Evolutionary conservation across 2,113 vertebrate species (phyloP), one percentile per base, ranked within the genome.

Genomic region (Leucosticte australis): DNA sequence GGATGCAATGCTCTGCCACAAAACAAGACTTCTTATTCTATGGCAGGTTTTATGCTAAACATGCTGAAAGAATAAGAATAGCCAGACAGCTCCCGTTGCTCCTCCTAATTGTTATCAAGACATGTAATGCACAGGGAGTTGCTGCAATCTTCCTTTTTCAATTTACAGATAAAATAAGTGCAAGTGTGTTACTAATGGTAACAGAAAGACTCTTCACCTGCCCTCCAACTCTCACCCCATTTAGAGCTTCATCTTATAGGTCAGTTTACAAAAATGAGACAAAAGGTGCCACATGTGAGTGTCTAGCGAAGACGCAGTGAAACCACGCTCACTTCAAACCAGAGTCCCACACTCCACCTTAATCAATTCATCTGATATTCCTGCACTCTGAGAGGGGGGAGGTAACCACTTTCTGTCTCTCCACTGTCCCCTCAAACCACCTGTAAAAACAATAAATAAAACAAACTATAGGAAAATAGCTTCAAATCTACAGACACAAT

Each of bases 181-280:
- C 69, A 88, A 83, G 53, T 2, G 0, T 94, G 95, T 94, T 93
- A 95, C 94, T 93, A 94, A 95, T 83, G 89, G 94, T 94, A 95
- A 95, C 94, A 92, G 91, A 92, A 92, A 95, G 82, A 74, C 55
- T 90, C 55, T 92, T 93, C 90, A 92, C 73, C 86, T 96, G 86
- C 89, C 95, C 83, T 95, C 86, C 80, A 96, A 91, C 77, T 95
- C 70, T 94, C 87, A 91, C 82, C 93, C 71, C 60, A 44, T 90
- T 88, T 94, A 74, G 52, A 41, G 67, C 55, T 86, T 77, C 82
- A 44, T 92, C 79, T 69, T 52, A 52, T 5, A 41, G 20, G 68
- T 63, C 6, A 85, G 74, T 94, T 92, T 86, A 94, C 46, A 85
- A 90, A 94, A 93, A 90, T 42, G 87, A 84, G 81, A 90, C 78